Percentiles rank a stretch among this genome's conserved stretches.
These are phyloP conservation scores for Dasypolia templi DNA, from an alignment of 2,888 invertebrate species.

Conservation along the genomic window DNA sequence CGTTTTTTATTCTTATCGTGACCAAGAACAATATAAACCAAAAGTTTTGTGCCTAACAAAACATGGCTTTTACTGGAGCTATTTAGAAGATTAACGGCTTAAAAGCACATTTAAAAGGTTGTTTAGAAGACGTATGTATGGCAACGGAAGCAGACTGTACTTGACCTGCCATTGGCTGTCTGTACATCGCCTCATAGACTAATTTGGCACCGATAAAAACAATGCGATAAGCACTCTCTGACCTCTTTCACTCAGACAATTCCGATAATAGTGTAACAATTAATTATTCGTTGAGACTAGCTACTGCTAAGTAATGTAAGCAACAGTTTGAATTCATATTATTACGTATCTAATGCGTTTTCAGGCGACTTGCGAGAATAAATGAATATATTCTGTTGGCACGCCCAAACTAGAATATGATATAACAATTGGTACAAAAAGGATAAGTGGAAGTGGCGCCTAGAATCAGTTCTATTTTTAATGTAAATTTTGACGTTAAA, in stretches of 20 bases:
- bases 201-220: conserved; percentile 72
- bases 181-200: conserved; percentile 65
- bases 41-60: conserved; percentile 1
- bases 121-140: conserved; percentile 38
- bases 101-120: background rate
- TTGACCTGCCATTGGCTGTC: conserved; percentile 77
- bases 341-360: background rate
- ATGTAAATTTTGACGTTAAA: no score
- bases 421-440: conserved; percentile 1
- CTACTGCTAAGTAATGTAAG: background rate
- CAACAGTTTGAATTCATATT: conserved; percentile 10
- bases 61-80: background rate
- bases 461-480: no score
- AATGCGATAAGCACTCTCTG: conserved; percentile 62
- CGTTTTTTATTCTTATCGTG: conserved; percentile 3
- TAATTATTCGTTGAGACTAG: conserved; percentile 12
- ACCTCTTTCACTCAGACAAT: conserved; percentile 60
- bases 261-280: conserved; percentile 28
- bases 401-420: conserved; percentile 5
- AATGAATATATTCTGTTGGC: background rate
- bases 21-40: conserved; percentile 10
- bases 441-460: no score
- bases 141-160: conserved; percentile 67
- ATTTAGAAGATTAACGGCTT: conserved; percentile 4
- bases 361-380: background rate